These are phyloP conservation scores for Sciurus vulgaris DNA, from an alignment of 2,797 vertebrate species.

Conservation along the genomic window DNA sequence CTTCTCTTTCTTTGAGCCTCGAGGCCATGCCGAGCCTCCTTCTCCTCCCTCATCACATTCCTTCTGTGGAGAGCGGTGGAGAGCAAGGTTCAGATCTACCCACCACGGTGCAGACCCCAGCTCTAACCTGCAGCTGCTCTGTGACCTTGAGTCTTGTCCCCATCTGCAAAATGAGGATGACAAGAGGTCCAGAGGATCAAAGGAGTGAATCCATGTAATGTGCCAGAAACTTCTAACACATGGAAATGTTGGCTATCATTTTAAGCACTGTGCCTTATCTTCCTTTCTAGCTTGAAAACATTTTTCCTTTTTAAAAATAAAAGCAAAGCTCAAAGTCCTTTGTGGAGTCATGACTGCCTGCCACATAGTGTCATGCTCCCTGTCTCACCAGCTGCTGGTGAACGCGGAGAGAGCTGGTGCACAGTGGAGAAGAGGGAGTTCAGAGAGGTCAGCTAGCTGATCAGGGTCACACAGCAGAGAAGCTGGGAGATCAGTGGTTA, in stretches of 20 bases:
- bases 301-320: background rate
- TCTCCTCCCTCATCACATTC: background rate
- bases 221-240: no score
- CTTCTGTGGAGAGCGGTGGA: background rate
- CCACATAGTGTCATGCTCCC: background rate
- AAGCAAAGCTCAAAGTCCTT: background rate
- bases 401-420: background rate
- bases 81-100: fast-evolving
- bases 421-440: background rate
- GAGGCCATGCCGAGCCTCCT: background rate
- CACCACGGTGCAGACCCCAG: background rate
- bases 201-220: no score
- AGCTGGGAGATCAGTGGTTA: background rate
- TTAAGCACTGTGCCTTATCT: background rate
- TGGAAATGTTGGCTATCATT: background rate
- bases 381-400: background rate
- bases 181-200: background rate
- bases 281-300: background rate
- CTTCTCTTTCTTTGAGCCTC: background rate
- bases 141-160: background rate
- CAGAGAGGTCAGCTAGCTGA: background rate
- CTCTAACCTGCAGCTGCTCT: background rate
- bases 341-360: background rate
- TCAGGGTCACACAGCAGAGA: background rate
- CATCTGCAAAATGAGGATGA: background rate